Conservation (phyloP, 2,888 invertebrate genomes). For the Hirtodrosophila confusa region DNA sequence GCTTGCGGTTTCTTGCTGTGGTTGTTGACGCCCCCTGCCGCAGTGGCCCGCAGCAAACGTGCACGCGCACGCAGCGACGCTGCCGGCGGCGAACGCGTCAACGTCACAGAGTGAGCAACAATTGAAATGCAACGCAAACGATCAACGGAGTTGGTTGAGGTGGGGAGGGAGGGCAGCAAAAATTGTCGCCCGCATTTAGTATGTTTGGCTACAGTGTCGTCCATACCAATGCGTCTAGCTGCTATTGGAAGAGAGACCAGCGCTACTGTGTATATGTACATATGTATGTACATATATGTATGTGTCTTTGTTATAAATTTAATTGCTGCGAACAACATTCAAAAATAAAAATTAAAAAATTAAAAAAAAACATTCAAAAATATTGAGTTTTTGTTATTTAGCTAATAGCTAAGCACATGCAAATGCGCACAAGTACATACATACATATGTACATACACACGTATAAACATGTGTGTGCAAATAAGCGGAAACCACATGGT, state of each 20-base stretch:
- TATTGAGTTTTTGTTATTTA: slow-evolving; percentile 3
- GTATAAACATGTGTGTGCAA: too few species aligned
- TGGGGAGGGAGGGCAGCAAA: slow-evolving; percentile 15
- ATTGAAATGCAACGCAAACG: slow-evolving; percentile 60
- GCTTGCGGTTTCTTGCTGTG: slow-evolving; percentile 24
- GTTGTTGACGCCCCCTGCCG: slow-evolving; percentile 57
- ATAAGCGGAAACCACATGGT: slow-evolving; percentile 11
- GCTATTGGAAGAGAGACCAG: neutral
- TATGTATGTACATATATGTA: slow-evolving; percentile 9
- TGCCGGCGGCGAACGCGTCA: slow-evolving; percentile 22
- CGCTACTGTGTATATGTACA: slow-evolving; percentile 8
- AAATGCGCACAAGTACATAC: neutral
- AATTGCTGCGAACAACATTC: slow-evolving; percentile 52
- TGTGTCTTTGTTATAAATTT: slow-evolving; percentile 49
- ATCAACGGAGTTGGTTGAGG: slow-evolving; percentile 8
- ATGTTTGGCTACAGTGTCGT: slow-evolving; percentile 29
- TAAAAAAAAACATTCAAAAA: slow-evolving; percentile 18
- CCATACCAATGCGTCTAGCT: neutral
- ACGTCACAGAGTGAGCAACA: slow-evolving; percentile 44
- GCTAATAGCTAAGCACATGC: slow-evolving; percentile 18
- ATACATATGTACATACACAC: too few species aligned
- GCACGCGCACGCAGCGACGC: slow-evolving; percentile 25
- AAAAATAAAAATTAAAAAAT: slow-evolving; percentile 15
- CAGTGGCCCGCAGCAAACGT: slow-evolving; percentile 50
- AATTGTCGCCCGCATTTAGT: slow-evolving; percentile 52